phyloP scores from a whole-genome alignment of 2,797 vertebrate genomes.

The Clarias pachynema region DNA sequence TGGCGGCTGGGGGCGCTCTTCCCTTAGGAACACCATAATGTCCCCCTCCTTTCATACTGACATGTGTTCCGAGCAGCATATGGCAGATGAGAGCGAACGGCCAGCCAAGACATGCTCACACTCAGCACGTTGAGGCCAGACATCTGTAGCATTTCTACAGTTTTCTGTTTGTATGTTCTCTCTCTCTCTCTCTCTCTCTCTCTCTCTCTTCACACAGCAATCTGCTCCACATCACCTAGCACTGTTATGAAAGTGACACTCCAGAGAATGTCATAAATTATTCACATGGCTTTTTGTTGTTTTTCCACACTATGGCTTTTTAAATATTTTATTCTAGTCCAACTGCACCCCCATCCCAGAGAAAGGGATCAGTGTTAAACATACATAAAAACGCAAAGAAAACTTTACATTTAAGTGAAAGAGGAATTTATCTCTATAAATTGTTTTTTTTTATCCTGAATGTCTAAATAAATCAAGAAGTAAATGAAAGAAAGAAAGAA shows the following conservation, averaged over 20 bases:
- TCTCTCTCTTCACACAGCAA: conserved; percentile 36
- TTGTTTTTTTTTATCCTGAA: neutral
- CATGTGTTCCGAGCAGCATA: conserved; percentile 84
- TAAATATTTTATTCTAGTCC: conserved; percentile 27
- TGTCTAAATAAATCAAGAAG: neutral
- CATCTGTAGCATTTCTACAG: conserved; percentile 69
- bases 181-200: neutral
- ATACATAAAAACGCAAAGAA: neutral
- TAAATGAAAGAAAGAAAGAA: neutral
- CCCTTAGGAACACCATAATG: conserved; percentile 51
- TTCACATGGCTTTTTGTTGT: conserved; percentile 35
- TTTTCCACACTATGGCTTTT: conserved; percentile 27
- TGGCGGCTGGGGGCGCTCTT: conserved; percentile 1
- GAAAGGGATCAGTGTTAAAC: neutral
- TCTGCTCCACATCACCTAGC: conserved; percentile 55
- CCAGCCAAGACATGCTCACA: conserved; percentile 76
- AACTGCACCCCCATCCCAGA: neutral
- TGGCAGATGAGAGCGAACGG: conserved; percentile 87
- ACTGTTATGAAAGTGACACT: conserved; percentile 26
- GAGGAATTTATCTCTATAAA: neutral
- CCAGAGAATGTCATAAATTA: conserved; percentile 46
- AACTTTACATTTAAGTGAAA: neutral
- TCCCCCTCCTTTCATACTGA: conserved; percentile 69
- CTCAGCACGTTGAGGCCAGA: conserved; percentile 73
- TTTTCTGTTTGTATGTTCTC: conserved; percentile 62